phyloP scores from a whole-genome alignment of 1,140 invertebrate species.

The Thereuonema tuberculata region DNA sequence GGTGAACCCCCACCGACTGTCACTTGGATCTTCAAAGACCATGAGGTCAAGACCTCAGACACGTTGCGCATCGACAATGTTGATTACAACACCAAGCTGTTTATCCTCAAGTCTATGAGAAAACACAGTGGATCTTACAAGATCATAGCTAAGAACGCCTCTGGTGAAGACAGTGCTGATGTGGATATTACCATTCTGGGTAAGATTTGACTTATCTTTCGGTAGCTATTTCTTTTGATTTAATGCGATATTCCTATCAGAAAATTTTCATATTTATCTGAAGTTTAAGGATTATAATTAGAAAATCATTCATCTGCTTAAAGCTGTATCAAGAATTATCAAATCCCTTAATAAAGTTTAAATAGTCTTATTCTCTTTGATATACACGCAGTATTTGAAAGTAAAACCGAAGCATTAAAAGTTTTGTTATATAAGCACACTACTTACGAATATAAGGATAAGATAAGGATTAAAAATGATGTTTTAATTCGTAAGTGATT shows the following conservation, averaged over 20 bases:
- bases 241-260: neutral
- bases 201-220: conserved; percentile 21
- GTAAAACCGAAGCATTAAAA: no score
- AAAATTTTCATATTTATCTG: conserved; percentile 18
- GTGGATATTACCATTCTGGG: conserved; percentile 76
- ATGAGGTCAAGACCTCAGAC: conserved; percentile 49
- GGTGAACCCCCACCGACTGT: conserved; percentile 88
- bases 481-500: no score
- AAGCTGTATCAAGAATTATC: no score
- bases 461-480: no score
- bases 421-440: no score
- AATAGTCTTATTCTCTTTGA: neutral
- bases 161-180: conserved; percentile 85
- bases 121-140: conserved; percentile 79
- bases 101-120: conserved; percentile 64
- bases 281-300: no score
- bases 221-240: neutral
- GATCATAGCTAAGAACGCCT: conserved; percentile 80
- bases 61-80: conserved; percentile 63
- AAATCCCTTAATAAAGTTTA: neutral
- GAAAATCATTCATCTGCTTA: no score
- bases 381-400: no score
- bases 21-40: conserved; percentile 74
- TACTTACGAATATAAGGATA: no score
- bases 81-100: conserved; percentile 81